phyloP scores from a whole-genome alignment of 2,113 vertebrate genomes.

The Amia ocellicauda region DNA sequence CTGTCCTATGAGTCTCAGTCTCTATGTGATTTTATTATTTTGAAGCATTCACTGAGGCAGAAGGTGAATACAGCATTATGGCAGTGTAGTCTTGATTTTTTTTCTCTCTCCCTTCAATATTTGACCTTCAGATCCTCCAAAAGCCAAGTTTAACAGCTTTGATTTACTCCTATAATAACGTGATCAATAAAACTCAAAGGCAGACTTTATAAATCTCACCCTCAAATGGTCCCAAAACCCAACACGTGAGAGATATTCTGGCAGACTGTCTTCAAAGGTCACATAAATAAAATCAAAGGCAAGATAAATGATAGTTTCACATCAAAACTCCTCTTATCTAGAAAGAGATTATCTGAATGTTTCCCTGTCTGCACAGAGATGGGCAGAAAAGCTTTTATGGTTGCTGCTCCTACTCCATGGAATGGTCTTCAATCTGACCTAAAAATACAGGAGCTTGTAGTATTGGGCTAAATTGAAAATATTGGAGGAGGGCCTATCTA shows the following conservation, averaged over 20 bases:
- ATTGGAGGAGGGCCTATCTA: no score
- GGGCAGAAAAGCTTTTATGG: no score
- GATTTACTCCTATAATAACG: slow-evolving; percentile 9
- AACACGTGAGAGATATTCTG: background rate
- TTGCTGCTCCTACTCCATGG: no score
- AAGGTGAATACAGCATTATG: no score
- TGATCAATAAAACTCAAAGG: slow-evolving; percentile 10
- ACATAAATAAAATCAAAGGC: slow-evolving; percentile 9
- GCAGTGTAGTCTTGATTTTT: background rate
- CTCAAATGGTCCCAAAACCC: background rate
- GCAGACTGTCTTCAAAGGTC: background rate
- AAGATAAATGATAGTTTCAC: slow-evolving; percentile 4
- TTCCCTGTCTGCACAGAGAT: no score
- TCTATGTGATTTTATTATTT: no score
- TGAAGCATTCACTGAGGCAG: no score
- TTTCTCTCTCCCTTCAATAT: background rate
- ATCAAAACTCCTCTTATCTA: slow-evolving; percentile 11
- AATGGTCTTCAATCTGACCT: no score
- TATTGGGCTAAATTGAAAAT: no score
- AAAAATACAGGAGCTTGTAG: no score
- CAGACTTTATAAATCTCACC: slow-evolving; percentile 11
- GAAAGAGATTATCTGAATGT: slow-evolving; percentile 4
- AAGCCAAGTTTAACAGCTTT: slow-evolving; percentile 17
- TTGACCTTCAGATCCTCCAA: slow-evolving; percentile 13
- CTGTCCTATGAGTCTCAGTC: no score